Evolutionary conservation across 2,797 vertebrate genomes (phyloP), one percentile per base, ranked within the genome.

Genomic region (Cirrhinus molitorella): DNA sequence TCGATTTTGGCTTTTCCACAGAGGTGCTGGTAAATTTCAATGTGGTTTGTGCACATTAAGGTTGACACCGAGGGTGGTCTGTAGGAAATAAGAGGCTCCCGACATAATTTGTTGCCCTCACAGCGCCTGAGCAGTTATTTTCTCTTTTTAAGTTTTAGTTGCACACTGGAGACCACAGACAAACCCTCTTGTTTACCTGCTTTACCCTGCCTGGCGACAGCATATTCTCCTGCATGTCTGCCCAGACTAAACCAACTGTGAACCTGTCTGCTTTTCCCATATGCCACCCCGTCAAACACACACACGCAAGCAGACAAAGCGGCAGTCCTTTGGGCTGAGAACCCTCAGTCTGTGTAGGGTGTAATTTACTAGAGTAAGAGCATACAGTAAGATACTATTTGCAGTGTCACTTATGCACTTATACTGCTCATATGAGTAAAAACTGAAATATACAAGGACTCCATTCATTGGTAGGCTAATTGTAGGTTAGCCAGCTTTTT

Each of bases 171-270:
- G 55, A 28, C 40, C 59, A 65, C 40, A n/a, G 57, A 23, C 59
- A 78, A 28, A 49, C 59, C 17, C 23, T 78, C 57, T 25, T 45
- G 7, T 78, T 78, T 78, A 49, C 23, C 37, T 23, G 1, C 43
- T 78, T 61, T 65, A 49, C 21, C 0, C 21, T 57, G 72, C 31
- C 34, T 34, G 21, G 72, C 51, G 21, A 45, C 67, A 45, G 40
- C 47, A 57, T 59, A n/a, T 57, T 75, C 73, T 75, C 53, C 86
- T 85, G 81, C 84, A 83, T 53, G 87, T 81, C 89, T 85, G 85
- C 88, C 59, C 78, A 72, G 85, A 71, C 86, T 88, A n/a, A 70
- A 31, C 83, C 87, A 80, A 43, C 43, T 74, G 40, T 68, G 63
- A 75, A 75, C 40, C 59, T 65, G 17, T 34, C 75, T 49, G 59